phyloP scores from a whole-genome alignment of 2,888 invertebrate genomes.

The Sycophila texana region DNA sequence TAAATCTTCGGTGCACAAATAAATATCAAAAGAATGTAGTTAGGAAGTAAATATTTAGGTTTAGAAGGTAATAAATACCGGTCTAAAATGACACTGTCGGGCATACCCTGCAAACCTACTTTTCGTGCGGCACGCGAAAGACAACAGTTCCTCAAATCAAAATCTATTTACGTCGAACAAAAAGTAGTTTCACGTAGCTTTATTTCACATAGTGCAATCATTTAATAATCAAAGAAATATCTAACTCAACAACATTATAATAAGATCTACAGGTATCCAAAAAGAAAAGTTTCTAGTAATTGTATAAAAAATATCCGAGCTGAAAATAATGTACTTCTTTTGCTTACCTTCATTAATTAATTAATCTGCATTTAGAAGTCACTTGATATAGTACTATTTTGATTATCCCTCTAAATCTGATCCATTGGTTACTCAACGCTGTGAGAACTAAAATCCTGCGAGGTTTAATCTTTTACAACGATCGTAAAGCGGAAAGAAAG shows the following conservation, averaged over 20 bases:
- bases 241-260: too few relatives aligned
- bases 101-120: slow-evolving; percentile 20
- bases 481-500: too few relatives aligned
- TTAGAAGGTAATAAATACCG: neutral
- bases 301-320: neutral
- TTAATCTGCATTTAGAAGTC: too few relatives aligned
- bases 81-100: neutral
- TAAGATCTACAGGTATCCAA: neutral
- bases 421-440: too few relatives aligned
- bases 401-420: too few relatives aligned
- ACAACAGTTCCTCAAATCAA: slow-evolving; percentile 7
- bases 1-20: too few relatives aligned
- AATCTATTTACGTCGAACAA: slow-evolving; percentile 22
- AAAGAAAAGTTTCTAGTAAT: neutral
- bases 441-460: too few relatives aligned
- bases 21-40: too few relatives aligned
- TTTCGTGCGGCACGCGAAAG: neutral
- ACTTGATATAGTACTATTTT: too few relatives aligned
- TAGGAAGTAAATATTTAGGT: slow-evolving; percentile 8
- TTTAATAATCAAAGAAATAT: neutral
- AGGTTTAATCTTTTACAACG: too few relatives aligned
- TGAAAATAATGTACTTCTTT: neutral
- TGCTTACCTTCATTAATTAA: neutral
- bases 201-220: neutral
- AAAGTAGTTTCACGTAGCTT: neutral